Base-by-base conservation (phyloP, 2,797 vertebrate genomes). In the Lepus oiostolus region DNA sequence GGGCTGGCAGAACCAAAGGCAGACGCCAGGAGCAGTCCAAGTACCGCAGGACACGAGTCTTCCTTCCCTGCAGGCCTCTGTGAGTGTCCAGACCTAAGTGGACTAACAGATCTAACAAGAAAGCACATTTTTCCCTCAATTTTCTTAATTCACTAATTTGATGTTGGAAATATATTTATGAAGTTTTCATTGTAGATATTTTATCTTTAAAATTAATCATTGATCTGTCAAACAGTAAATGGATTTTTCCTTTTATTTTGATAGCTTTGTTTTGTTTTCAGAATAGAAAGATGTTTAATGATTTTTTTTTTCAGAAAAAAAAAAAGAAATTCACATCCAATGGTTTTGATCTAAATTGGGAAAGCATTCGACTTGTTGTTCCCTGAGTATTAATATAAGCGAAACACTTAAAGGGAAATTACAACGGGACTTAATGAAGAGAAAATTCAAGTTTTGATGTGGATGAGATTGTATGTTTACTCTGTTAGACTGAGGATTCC, bases 161-260 rank as follows among this genome's bases (percentile, higher is more conserved):
- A 30, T 68, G 2, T 30, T 83, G 26, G 38, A 93, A 35, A 71
- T 52, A 85, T 74, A 50, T 58, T 92, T 74, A 50, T 76, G 2
- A 96, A 81, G 5, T 87, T 75, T 63, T 85, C 72, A 77, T 14
- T n/a, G n/a, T 50, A n/a, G 68, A n/a, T 35, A 87, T 88, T 91
- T 85, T 92, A 58, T 80, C 63, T 87, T 95, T 85, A 76, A 95
- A 89, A 91, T 86, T 85, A 94, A 30, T 74, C 21, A 88, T 38
- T 24, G 80, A 65, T 67, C 30, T 88, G 32, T 84, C 81, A 93
- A 80, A 91, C 26, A 68, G 72, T 32, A 1, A 63, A 76, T 1
- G 52, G 50, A 72, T 10, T 30, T 72, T 74, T 70, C 24, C 11
- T 89, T 95, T 91, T 68, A 9, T 67, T 89, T 71, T 21, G 9